Evolutionary conservation across 2,797 vertebrate species (phyloP).

Genomic region (Gambusia yucatana): DNA sequence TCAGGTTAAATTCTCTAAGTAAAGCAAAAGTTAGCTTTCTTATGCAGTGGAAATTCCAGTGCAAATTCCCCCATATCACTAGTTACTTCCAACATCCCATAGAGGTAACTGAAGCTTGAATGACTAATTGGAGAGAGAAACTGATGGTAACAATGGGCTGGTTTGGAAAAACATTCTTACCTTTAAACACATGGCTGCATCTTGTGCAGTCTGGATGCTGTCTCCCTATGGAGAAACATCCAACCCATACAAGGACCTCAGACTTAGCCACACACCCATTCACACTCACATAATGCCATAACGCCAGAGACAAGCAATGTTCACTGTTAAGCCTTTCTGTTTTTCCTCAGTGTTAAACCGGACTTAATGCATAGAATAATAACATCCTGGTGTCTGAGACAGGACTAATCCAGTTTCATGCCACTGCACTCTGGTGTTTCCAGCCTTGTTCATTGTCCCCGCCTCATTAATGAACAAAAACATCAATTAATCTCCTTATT

Average conservation of each 20-base stretch:
- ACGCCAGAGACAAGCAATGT: conserved; percentile 34
- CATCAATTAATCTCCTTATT: conserved; percentile 80
- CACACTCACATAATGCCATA: conserved; percentile 11
- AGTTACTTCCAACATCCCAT: neutral
- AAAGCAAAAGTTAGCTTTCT: neutral
- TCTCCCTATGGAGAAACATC: neutral
- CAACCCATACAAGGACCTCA: conserved; percentile 6
- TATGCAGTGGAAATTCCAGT: no score
- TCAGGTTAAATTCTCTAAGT: neutral
- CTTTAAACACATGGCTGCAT: neutral
- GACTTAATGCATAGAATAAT: conserved; percentile 69
- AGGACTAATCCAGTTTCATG: conserved; percentile 81
- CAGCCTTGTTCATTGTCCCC: conserved; percentile 64
- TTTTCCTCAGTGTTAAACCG: conserved; percentile 57
- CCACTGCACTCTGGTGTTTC: conserved; percentile 68
- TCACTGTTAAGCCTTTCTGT: conserved; percentile 55
- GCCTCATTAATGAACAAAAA: conserved; percentile 75
- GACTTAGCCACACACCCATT: neutral
- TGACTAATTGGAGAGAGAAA: neutral
- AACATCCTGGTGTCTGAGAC: conserved; percentile 70
- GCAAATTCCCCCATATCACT: neutral
- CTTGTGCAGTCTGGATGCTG: neutral
- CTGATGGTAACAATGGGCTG: neutral
- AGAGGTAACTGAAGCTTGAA: neutral
- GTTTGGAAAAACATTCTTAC: neutral